A percentile compares a stretch with the other conserved stretches of the same genome.
phyloP scores from a whole-genome alignment of 1,140 invertebrate species.

The Aphaenogaster ashmeadi region DNA sequence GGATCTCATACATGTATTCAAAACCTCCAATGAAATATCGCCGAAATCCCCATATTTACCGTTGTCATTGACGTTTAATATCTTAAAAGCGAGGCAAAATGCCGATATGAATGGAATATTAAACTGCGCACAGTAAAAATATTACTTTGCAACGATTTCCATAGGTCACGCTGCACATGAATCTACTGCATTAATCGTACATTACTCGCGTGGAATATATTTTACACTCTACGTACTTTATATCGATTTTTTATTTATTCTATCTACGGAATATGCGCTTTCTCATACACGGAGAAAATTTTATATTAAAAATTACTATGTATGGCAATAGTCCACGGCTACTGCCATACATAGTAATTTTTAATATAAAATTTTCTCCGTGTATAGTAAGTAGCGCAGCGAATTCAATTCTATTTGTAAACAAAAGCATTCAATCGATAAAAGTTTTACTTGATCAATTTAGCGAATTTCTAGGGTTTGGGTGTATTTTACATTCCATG shows the following conservation, averaged over 20 bases:
- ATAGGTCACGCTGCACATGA: not conserved
- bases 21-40: conserved; percentile 61
- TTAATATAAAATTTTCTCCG: too few relatives aligned
- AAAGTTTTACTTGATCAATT: not conserved
- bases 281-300: too few relatives aligned
- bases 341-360: too few relatives aligned
- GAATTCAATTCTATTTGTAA: too few relatives aligned
- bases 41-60: conserved; percentile 39
- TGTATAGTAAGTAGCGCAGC: too few relatives aligned
- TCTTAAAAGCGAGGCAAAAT: conserved; percentile 56
- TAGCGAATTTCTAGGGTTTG: not conserved
- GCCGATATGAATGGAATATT: conserved; percentile 42
- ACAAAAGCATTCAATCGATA: not conserved
- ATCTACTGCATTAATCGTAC: not conserved
- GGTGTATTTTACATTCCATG: not conserved
- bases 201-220: not conserved
- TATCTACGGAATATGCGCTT: too few relatives aligned
- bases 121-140: conserved; percentile 11
- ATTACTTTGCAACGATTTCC: not conserved
- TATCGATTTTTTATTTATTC: too few relatives aligned
- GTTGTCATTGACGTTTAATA: conserved; percentile 60
- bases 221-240: not conserved
- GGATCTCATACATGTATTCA: conserved; percentile 64
- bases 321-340: too few relatives aligned
- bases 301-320: too few relatives aligned